Percentiles rank a stretch among this genome's conserved stretches.
Evolutionary conservation across 2,113 vertebrate species (phyloP).

Genomic region (Chlamydotis undulata): DNA sequence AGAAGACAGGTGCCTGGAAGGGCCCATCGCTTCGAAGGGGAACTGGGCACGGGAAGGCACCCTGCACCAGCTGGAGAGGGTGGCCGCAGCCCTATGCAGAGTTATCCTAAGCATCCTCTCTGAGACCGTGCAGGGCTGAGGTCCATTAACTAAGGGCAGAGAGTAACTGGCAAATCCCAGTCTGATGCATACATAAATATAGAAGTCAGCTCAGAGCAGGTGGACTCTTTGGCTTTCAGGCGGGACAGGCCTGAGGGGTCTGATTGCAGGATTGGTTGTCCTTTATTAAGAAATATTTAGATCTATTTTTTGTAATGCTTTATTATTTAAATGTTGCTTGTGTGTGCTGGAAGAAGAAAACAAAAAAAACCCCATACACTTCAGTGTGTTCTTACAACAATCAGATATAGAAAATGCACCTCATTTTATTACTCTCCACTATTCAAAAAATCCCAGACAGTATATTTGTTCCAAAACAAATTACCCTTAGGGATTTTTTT

Average conservation of each 20-base stretch:
- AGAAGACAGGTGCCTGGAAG: background rate
- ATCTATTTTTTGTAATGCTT: background rate
- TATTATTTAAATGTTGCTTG: background rate
- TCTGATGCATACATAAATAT: constrained; percentile 37
- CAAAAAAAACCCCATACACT: background rate
- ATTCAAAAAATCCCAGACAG: constrained; percentile 4
- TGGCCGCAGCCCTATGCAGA: background rate
- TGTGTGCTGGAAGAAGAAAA: background rate
- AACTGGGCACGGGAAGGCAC: background rate
- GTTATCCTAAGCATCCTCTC: constrained; percentile 36
- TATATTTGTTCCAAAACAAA: constrained; percentile 15
- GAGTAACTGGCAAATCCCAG: constrained; percentile 32
- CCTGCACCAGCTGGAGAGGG: background rate
- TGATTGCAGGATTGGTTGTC: background rate
- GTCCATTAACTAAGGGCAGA: background rate
- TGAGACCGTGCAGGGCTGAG: background rate
- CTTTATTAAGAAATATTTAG: constrained; percentile 23
- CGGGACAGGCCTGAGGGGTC: background rate
- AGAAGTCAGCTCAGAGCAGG: constrained; percentile 35
- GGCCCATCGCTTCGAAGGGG: background rate
- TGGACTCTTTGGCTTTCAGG: constrained; percentile 25
- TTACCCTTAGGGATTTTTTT: constrained; percentile 3
- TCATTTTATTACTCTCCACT: constrained; percentile 4
- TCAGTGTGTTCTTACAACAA: background rate
- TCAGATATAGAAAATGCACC: background rate